Conservation (phyloP, 2,888 invertebrate species). For the Cheiracanthium punctorium region DNA sequence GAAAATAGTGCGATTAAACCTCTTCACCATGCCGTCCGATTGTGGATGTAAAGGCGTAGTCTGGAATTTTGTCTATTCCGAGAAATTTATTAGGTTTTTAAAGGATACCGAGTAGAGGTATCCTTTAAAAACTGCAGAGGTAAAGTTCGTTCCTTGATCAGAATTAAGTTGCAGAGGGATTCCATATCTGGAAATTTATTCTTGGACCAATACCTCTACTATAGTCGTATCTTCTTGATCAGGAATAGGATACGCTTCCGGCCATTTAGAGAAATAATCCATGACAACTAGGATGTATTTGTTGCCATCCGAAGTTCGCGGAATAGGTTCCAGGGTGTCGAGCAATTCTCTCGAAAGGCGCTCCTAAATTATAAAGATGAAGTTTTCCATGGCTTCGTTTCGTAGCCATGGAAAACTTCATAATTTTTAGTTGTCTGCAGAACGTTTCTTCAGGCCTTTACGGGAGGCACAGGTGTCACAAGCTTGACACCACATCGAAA, state of each 20-base stretch:
- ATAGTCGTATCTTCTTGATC: background rate
- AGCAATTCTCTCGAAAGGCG: conserved; percentile 20
- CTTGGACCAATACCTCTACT: background rate
- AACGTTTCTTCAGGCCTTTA: background rate
- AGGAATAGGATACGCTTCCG: background rate
- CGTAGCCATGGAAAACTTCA: too few species aligned
- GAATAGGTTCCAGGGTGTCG: conserved; percentile 54
- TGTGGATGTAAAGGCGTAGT: background rate
- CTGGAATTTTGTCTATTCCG: background rate
- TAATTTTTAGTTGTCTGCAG: too few species aligned
- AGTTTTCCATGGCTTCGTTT: background rate
- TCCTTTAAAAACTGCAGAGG: background rate
- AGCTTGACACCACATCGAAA: background rate
- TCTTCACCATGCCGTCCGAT: background rate
- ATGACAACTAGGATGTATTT: conserved; percentile 55
- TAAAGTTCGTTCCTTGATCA: background rate
- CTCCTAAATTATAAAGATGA: background rate
- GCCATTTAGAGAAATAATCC: conserved; percentile 38
- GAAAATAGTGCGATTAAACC: background rate
- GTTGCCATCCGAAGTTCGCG: conserved; percentile 26
- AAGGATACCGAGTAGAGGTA: too few species aligned
- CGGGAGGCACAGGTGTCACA: background rate
- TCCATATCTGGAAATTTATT: background rate
- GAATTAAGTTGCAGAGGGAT: background rate
- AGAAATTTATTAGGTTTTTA: too few species aligned